Evolutionary conservation across 2,888 invertebrate species (phyloP).

Genomic region (Stratiomys singularior): DNA sequence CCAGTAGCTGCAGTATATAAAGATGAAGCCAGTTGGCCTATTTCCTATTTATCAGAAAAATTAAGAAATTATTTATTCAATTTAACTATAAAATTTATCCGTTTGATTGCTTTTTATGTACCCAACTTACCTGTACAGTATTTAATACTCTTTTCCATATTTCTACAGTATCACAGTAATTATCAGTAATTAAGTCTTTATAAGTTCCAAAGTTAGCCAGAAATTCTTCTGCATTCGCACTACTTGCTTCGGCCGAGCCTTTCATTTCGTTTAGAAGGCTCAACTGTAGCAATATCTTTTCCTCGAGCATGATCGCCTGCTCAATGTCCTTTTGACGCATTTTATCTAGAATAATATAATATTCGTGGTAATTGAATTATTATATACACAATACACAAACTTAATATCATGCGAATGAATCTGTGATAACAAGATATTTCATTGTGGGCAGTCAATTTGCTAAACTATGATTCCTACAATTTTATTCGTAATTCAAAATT

Average conservation of each 20-base stretch:
- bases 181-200: constrained; percentile 79
- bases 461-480: too few relatives aligned
- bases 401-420: too few relatives aligned
- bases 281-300: constrained; percentile 87
- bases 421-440: too few relatives aligned
- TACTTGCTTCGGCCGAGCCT: constrained; percentile 66
- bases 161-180: constrained; percentile 76
- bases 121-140: constrained; percentile 58
- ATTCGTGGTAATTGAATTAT: too few relatives aligned
- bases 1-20: constrained; percentile 75
- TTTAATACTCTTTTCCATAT: constrained; percentile 82
- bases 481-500: too few relatives aligned
- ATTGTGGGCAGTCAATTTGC: too few relatives aligned
- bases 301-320: constrained; percentile 85
- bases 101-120: neutral
- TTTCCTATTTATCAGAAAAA: constrained; percentile 68
- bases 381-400: too few relatives aligned
- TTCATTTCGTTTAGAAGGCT: constrained; percentile 74
- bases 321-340: constrained; percentile 89
- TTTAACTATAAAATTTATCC: constrained; percentile 16
- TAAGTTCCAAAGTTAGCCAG: constrained; percentile 68
- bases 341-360: constrained; percentile 71
- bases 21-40: constrained; percentile 78
- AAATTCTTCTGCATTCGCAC: constrained; percentile 62
- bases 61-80: neutral